These are phyloP conservation scores for Scortum barcoo DNA, from an alignment of 2,113 vertebrate genomes.

Conservation along the genomic window DNA sequence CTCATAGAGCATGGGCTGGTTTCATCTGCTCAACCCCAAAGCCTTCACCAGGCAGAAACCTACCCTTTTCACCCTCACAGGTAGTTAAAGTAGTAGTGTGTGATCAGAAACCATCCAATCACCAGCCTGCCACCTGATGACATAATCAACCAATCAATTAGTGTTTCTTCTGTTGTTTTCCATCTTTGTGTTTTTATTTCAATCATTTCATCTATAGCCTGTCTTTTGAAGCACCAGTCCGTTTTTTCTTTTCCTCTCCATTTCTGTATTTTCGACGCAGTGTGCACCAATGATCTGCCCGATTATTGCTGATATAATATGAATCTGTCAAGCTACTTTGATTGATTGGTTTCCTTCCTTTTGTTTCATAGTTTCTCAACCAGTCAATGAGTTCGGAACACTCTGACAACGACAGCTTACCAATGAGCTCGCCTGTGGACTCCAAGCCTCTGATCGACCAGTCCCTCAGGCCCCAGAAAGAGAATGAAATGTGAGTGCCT, in stretches of 20 bases:
- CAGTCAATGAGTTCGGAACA: constrained; percentile 90
- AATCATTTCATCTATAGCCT: neutral
- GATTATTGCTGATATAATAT: neutral
- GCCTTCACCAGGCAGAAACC: constrained; percentile 89
- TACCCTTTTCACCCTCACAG: constrained; percentile 94
- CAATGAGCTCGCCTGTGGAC: constrained; percentile 87
- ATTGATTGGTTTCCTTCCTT: constrained; percentile 26
- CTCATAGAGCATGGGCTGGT: constrained; percentile 83
- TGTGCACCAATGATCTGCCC: neutral
- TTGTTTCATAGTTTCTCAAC: constrained; percentile 91
- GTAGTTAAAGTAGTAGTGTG: constrained; percentile 87
- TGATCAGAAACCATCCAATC: constrained; percentile 88
- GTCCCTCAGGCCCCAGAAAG: constrained; percentile 89
- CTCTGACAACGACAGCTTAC: constrained; percentile 87
- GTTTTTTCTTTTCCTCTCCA: neutral
- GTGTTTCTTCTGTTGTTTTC: constrained; percentile 38
- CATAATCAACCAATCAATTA: constrained; percentile 66
- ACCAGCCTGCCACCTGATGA: constrained; percentile 29
- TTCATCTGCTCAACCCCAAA: constrained; percentile 88
- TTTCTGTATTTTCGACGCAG: neutral
- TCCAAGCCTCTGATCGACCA: constrained; percentile 88
- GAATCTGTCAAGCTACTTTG: neutral
- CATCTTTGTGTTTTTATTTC: constrained; percentile 2
- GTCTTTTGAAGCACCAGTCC: neutral
- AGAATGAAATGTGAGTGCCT: constrained; percentile 91